Conservation (phyloP, 2,113 vertebrate species). For the Pongo abelii region DNA sequence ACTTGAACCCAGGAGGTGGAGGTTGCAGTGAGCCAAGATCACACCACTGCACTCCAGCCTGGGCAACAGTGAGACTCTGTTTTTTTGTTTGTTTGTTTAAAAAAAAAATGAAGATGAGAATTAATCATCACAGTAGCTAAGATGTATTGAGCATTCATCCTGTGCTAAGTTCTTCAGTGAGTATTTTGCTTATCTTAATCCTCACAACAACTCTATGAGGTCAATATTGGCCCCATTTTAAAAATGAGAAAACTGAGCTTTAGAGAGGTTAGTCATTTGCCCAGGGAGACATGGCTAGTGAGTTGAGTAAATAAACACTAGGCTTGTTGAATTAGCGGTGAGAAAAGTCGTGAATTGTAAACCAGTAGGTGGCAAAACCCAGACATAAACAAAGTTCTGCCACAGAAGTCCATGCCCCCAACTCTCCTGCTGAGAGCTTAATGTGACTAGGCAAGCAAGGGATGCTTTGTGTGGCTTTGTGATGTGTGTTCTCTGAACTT, state of each 20-base stretch:
- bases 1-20: too few relatives aligned
- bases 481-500: background rate
- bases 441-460: background rate
- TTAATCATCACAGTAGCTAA: background rate
- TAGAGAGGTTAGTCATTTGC: background rate
- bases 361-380: background rate
- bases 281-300: background rate
- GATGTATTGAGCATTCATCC: background rate
- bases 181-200: background rate
- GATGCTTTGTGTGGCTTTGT: background rate
- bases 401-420: fast-evolving
- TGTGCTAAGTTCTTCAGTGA: background rate
- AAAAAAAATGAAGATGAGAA: background rate
- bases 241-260: background rate
- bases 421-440: background rate
- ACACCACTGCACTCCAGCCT: too few relatives aligned
- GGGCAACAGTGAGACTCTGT: too few relatives aligned
- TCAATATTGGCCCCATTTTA: background rate
- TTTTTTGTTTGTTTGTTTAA: too few relatives aligned
- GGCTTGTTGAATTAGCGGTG: background rate
- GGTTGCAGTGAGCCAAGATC: too few relatives aligned
- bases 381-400: background rate
- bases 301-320: background rate
- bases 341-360: background rate
- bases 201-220: background rate